These are phyloP conservation scores for Chaetodon auriga DNA, from an alignment of 2,113 vertebrate species.

Conservation along the genomic window DNA sequence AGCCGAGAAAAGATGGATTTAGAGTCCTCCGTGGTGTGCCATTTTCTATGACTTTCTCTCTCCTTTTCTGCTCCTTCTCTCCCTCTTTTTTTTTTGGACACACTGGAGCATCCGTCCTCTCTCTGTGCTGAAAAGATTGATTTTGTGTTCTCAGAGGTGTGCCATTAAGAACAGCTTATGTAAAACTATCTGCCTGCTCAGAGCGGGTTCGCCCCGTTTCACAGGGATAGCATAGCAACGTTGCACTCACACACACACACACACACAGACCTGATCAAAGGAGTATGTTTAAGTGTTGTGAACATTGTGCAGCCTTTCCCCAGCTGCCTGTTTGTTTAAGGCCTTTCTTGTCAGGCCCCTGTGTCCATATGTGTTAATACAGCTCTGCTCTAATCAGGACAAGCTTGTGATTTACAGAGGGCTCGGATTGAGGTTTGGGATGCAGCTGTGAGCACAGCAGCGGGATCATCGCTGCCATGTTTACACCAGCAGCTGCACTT, in stretches of 20 bases:
- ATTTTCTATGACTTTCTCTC: constrained; percentile 28
- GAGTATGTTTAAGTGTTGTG: constrained; percentile 40
- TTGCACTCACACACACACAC: constrained; percentile 9
- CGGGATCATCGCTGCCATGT: constrained; percentile 60
- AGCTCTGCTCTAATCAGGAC: constrained; percentile 67
- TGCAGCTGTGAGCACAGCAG: constrained; percentile 73
- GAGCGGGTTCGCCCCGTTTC: constrained; percentile 19
- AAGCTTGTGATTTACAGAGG: constrained; percentile 70
- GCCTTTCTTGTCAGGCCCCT: constrained; percentile 54
- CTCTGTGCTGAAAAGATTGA: constrained; percentile 39
- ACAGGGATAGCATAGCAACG: constrained; percentile 4
- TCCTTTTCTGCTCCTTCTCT: background rate
- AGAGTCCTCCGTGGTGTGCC: constrained; percentile 33
- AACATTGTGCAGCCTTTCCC: constrained; percentile 35
- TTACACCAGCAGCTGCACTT: constrained; percentile 67
- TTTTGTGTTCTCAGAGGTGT: constrained; percentile 31
- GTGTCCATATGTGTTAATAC: constrained; percentile 74
- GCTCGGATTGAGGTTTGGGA: constrained; percentile 63
- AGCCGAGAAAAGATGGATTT: constrained; percentile 58
- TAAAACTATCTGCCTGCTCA: constrained; percentile 45
- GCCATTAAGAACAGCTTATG: constrained; percentile 6
- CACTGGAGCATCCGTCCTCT: constrained; percentile 32
- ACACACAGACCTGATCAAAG: constrained; percentile 60
- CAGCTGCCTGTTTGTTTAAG: constrained; percentile 65
- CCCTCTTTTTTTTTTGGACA: background rate